Evolutionary conservation across 2,113 vertebrate species (phyloP).

Genomic region (Crotalus horridus): DNA sequence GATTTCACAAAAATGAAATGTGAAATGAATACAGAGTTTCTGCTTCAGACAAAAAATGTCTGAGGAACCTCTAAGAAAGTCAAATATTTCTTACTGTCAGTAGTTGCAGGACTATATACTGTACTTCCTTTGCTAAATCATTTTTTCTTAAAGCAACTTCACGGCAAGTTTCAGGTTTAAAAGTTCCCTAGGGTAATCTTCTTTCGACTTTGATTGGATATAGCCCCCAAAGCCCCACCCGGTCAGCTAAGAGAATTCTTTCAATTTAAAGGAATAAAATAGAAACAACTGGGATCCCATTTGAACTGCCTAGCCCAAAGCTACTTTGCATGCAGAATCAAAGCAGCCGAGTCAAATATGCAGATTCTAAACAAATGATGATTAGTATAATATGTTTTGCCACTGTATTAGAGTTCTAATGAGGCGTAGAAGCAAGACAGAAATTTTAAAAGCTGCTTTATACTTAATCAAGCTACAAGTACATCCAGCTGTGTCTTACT

Average conservation of each 20-base stretch:
- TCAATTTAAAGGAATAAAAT: background rate
- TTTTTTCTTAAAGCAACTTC: background rate
- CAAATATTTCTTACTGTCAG: background rate
- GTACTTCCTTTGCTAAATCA: background rate
- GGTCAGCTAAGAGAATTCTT: background rate
- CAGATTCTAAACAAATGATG: background rate
- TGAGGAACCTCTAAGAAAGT: background rate
- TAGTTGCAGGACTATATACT: background rate
- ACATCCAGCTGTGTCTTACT: background rate
- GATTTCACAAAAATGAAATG: background rate
- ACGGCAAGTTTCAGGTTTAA: background rate
- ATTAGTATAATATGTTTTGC: background rate
- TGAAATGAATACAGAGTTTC: background rate
- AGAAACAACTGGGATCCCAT: background rate
- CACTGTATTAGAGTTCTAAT: background rate
- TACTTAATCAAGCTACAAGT: background rate
- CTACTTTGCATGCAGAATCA: background rate
- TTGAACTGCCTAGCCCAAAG: background rate
- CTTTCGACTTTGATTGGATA: background rate
- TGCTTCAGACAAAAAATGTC: background rate
- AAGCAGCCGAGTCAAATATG: background rate
- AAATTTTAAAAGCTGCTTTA: background rate
- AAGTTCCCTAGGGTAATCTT: background rate
- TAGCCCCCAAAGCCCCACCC: background rate
- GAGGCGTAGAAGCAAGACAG: background rate